A percentile compares a stretch with the other conserved stretches of the same genome.
Conservation (phyloP, 2,113 vertebrate genomes). For the Acanthisitta chloris region DNA sequence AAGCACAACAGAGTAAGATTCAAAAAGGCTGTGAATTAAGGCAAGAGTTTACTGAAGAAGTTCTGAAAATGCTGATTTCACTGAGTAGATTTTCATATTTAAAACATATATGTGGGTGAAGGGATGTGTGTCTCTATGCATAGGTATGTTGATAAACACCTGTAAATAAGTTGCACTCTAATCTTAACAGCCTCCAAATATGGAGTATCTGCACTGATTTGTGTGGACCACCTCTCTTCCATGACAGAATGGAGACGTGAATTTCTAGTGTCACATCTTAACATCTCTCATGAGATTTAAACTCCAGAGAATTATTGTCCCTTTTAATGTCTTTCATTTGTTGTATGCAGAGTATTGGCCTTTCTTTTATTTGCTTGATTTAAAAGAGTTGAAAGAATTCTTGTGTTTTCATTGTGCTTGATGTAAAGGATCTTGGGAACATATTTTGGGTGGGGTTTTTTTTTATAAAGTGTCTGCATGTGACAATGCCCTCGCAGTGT, state of each 20-base stretch:
- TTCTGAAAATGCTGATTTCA: background rate
- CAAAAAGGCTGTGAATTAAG: background rate
- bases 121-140: background rate
- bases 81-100: background rate
- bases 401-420: background rate
- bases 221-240: background rate
- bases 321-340: background rate
- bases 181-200: background rate
- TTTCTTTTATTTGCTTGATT: background rate
- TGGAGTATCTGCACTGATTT: background rate
- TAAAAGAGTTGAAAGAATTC: background rate
- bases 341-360: background rate
- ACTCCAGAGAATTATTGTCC: background rate
- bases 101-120: background rate
- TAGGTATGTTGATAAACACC: background rate
- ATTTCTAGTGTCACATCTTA: background rate
- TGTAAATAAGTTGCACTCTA: background rate
- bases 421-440: background rate
- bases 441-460: background rate
- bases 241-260: background rate
- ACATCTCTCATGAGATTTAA: background rate
- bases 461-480: background rate
- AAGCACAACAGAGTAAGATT: background rate
- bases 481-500: background rate
- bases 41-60: background rate